phyloP scores from a whole-genome alignment of 2,797 vertebrate genomes.

The Caiman crocodilus region DNA sequence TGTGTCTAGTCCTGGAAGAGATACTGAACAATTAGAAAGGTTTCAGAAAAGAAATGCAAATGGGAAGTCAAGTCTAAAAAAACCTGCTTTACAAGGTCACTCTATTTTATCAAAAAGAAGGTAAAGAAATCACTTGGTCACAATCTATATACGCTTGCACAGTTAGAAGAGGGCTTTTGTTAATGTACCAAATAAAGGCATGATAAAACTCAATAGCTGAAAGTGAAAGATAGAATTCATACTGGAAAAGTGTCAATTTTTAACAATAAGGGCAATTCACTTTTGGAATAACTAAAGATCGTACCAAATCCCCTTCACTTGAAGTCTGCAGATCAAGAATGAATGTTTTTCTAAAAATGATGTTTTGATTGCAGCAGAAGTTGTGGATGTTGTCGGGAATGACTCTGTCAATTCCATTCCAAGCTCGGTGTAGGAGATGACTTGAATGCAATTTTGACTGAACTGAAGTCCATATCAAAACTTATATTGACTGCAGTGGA shows the following conservation, averaged over 20 bases:
- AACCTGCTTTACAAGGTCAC: not conserved
- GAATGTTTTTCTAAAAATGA: not conserved
- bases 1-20: not conserved
- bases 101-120: not conserved
- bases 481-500: slow-evolving; percentile 4
- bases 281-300: not conserved
- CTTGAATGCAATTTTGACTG: not conserved
- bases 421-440: not conserved
- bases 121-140: not conserved
- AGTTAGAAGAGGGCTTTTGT: not conserved
- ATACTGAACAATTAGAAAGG: not conserved
- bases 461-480: slow-evolving; percentile 28
- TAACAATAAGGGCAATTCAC: not conserved
- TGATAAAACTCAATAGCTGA: not conserved
- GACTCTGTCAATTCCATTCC: not conserved
- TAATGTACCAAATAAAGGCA: not conserved
- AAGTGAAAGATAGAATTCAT: not conserved
- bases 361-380: not conserved
- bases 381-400: not conserved
- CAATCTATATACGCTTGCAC: not conserved
- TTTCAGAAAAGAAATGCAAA: not conserved
- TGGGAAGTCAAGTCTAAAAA: not conserved
- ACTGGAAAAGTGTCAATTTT: not conserved
- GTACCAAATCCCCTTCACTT: not conserved
- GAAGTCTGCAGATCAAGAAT: not conserved